These are phyloP conservation scores for Hydrotaea diabolus DNA, from an alignment of 2,888 invertebrate genomes.

Conservation along the genomic window DNA sequence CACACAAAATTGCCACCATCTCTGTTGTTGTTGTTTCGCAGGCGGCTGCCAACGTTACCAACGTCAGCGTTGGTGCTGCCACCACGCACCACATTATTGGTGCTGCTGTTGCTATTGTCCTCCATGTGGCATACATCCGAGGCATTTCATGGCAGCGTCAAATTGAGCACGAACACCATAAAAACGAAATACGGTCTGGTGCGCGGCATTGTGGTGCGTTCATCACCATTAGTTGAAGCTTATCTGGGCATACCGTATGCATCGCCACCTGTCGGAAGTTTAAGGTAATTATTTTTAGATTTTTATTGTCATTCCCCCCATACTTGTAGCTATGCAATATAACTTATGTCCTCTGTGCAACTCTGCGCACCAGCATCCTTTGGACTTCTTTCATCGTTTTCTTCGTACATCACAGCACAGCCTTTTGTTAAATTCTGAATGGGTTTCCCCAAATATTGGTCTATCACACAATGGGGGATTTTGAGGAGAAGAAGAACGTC, in stretches of 20 bases:
- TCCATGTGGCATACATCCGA: conserved; percentile 75
- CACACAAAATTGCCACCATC: conserved; percentile 45
- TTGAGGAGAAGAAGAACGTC: too few relatives aligned
- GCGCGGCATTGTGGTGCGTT: conserved; percentile 91
- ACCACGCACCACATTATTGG: conserved; percentile 68
- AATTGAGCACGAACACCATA: conserved; percentile 85
- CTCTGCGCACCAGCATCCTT: background rate
- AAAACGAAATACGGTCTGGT: conserved; percentile 94
- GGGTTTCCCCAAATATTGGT: background rate
- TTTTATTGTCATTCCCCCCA: conserved; percentile 46
- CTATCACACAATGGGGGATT: too few relatives aligned
- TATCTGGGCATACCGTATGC: conserved; percentile 97
- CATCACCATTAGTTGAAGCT: conserved; percentile 90
- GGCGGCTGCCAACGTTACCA: background rate
- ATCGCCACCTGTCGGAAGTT: conserved; percentile 92
- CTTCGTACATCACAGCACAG: too few relatives aligned
- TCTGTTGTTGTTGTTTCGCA: conserved; percentile 28
- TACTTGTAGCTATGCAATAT: background rate
- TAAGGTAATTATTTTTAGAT: conserved; percentile 84
- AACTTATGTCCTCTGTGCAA: too few relatives aligned
- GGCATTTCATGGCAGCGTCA: conserved; percentile 79
- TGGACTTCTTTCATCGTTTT: background rate
- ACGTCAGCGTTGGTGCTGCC: background rate
- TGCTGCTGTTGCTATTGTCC: conserved; percentile 74
- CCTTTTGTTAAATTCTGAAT: background rate